Base-by-base conservation (phyloP, 2,888 invertebrate species). In the Scrobipalpa costella region DNA sequence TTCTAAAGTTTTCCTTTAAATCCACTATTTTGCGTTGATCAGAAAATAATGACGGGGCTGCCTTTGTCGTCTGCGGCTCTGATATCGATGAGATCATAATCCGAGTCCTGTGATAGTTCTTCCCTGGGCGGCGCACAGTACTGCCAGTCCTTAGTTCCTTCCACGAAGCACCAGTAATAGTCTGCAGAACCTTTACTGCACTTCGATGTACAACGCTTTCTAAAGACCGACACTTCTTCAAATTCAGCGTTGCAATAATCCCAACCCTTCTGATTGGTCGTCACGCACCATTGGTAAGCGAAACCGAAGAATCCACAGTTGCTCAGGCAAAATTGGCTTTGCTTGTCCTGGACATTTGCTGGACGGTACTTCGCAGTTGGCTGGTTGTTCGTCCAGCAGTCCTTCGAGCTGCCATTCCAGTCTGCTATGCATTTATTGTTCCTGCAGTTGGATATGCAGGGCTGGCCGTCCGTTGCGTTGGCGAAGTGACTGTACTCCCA, bases 231-330 rank as follows among this genome's bases (percentile, higher is more conserved):
- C 2, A 55, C 55, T 0, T 9, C 33, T 3, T 13, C 1, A 7
- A 3, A 1, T n/a, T 33, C 55, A 13, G n/a, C n/a, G 33, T 55
- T 55, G 38, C 57, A 57, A 11, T 36, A 57, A 11, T 57, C 57
- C 57, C 57, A 57, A 13, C 40, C 40, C 13, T 40, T 40, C 13
- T 40, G 13, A 40, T 40, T 13, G 40, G 40, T 40, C 0, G 57
- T 57, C 13, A 57, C 17, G 57, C 57, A 57, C 57, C 57, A 57
- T 15, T 57, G 17, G 17, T 17, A 36, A 2, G 15, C 15, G 17
- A 9, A 57, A 3, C 57, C 57, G 57, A 57, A 57, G 17, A 17
- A 38, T 6, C 57, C 57, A 19, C 57, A 57, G 11, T 57, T 57
- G 17, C 36, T 57, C 9, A 57, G 11, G 57, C 57, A 57, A n/a